phyloP scores from a whole-genome alignment of 1,140 invertebrate species.

The Lithobius niger region DNA sequence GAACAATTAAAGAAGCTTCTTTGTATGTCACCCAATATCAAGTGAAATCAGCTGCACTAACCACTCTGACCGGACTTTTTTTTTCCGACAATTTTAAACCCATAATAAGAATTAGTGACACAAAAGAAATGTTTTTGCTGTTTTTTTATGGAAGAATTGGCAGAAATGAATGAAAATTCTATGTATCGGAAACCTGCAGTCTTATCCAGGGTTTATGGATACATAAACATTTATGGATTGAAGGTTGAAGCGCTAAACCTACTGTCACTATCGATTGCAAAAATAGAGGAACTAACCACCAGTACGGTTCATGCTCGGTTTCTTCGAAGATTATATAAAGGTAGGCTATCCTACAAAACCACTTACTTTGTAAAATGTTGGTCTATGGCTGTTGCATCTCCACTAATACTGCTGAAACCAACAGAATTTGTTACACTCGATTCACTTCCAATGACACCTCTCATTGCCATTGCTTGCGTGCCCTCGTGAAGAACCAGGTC shows the following conservation, averaged over 20 bases:
- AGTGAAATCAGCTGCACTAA: too few species aligned
- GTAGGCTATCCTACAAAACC: background rate
- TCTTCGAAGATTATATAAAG: background rate
- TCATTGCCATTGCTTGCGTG: conserved; percentile 24
- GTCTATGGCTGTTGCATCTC: conserved; percentile 27
- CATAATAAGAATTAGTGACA: too few species aligned
- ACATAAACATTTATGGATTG: background rate
- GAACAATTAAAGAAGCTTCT: too few species aligned
- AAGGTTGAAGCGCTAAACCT: background rate
- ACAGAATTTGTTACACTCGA: conserved; percentile 24
- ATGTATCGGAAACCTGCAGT: background rate
- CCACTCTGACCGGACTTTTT: too few species aligned
- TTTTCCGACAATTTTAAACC: too few species aligned
- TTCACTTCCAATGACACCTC: conserved; percentile 19
- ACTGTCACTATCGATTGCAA: background rate
- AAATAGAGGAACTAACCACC: background rate
- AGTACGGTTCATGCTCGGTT: background rate
- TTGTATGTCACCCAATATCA: too few species aligned
- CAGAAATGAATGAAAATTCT: too few species aligned
- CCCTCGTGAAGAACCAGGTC: conserved; percentile 17
- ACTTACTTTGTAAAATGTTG: conserved; percentile 28
- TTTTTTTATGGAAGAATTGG: too few species aligned
- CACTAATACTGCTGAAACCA: conserved; percentile 26
- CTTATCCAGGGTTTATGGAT: background rate
- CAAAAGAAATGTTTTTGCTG: too few species aligned